Evolutionary conservation across 2,113 vertebrate genomes (phyloP).

Genomic region (Malurus alboscapulatus): DNA sequence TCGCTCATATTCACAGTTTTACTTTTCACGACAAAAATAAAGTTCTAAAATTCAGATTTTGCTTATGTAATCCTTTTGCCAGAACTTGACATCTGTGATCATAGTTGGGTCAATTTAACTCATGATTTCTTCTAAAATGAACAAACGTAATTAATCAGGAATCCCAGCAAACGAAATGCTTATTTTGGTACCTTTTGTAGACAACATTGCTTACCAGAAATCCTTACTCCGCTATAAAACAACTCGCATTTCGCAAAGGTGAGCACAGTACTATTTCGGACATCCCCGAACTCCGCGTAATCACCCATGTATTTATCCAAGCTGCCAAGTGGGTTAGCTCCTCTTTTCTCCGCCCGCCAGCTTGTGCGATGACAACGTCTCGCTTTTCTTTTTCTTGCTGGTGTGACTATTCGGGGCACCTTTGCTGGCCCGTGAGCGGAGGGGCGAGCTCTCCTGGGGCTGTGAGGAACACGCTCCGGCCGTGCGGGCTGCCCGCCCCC

Average conservation of each 20-base stretch:
- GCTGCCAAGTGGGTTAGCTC: not conserved
- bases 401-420: not conserved
- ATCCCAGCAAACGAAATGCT: not conserved
- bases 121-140: not conserved
- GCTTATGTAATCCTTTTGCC: not conserved
- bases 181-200: not conserved
- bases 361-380: not conserved
- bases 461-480: rapidly evolving
- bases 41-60: not conserved
- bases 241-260: not conserved
- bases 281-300: not conserved
- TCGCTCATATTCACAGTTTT: not conserved
- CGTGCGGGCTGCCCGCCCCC: not conserved
- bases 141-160: not conserved
- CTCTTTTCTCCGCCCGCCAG: not conserved
- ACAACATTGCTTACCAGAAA: not conserved
- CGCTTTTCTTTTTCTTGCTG: not conserved
- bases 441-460: rapidly evolving
- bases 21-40: not conserved
- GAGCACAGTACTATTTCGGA: not conserved
- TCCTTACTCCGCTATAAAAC: not conserved
- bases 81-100: not conserved
- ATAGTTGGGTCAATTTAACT: not conserved
- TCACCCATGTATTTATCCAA: not conserved
- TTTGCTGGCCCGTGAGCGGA: not conserved